phyloP scores from a whole-genome alignment of 30 jellyfish, hydroid and myxozoan species.

The Hydractinia echinata region DNA sequence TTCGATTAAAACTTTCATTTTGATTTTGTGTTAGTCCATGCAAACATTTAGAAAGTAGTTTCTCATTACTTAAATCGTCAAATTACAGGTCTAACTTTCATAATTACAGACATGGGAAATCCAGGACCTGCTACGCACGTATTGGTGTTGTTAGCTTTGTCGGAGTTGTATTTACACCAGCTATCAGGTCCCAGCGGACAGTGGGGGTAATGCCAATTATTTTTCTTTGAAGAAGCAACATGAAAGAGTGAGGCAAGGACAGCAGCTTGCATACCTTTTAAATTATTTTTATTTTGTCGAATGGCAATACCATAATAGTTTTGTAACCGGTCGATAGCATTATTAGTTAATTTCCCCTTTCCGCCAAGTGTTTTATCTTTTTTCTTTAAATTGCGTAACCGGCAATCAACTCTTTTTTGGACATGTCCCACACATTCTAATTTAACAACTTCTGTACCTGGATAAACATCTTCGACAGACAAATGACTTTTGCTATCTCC shows the following conservation, averaged over 20 bases:
- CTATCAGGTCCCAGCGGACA: constrained; percentile 28
- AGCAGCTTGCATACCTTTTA: constrained; percentile 20
- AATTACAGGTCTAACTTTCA: constrained; percentile 11
- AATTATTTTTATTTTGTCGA: constrained; percentile 29
- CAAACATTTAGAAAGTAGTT: constrained; percentile 24
- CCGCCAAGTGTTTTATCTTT: constrained; percentile 33
- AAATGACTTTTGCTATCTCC: constrained; percentile 32
- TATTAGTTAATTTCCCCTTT: constrained; percentile 35
- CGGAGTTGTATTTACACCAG: constrained; percentile 24
- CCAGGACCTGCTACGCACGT: background rate
- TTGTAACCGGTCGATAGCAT: constrained; percentile 33
- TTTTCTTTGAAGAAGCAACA: constrained; percentile 39
- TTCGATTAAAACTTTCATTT: constrained; percentile 30
- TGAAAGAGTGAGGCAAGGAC: constrained; percentile 30
- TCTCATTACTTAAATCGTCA: constrained; percentile 24
- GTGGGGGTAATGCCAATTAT: constrained; percentile 7
- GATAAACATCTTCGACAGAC: constrained; percentile 21
- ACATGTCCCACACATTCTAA: constrained; percentile 51
- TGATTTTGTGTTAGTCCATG: constrained; percentile 40
- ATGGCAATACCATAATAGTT: constrained; percentile 46
- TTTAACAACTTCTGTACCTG: constrained; percentile 21
- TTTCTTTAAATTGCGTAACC: constrained; percentile 28
- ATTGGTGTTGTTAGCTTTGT: constrained; percentile 24
- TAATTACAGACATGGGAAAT: constrained; percentile 25
- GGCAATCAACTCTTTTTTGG: constrained; percentile 37